Evolutionary conservation across 1,140 invertebrate species (phyloP).

Genomic region (Diachasmimorpha longicaudata): DNA sequence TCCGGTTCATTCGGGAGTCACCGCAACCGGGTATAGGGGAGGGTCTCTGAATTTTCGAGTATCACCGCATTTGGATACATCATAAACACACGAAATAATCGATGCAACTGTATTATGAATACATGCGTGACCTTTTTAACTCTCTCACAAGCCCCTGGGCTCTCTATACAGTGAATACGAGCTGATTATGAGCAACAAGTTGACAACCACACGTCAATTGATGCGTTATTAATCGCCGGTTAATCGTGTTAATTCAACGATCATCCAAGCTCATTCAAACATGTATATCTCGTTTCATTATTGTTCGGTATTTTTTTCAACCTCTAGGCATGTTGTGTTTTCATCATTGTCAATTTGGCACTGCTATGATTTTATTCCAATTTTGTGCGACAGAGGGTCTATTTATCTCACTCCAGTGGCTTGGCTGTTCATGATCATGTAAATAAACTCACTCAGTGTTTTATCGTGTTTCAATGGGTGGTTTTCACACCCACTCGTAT

Average conservation of each 20-base stretch:
- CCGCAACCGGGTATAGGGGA: background rate
- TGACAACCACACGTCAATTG: conserved; percentile 51
- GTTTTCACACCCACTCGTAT: background rate
- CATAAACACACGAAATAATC: background rate
- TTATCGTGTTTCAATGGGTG: background rate
- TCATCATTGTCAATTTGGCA: conserved; percentile 50
- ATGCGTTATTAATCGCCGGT: conserved; percentile 63
- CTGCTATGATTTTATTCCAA: background rate
- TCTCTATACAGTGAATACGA: background rate
- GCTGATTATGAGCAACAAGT: conserved; percentile 30
- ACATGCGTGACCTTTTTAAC: background rate
- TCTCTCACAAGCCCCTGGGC: background rate
- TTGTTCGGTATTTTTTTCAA: conserved; percentile 13
- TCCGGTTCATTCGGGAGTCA: conserved; percentile 34
- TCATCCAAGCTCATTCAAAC: conserved; percentile 35
- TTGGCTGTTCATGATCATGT: background rate
- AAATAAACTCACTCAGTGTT: background rate
- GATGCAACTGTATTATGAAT: background rate
- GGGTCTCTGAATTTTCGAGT: background rate
- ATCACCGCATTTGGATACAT: background rate
- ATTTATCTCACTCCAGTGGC: background rate
- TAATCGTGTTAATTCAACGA: conserved; percentile 60
- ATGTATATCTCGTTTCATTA: conserved; percentile 22
- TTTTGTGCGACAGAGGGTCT: background rate
- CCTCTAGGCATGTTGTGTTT: conserved; percentile 25